phyloP scores from a whole-genome alignment of 2,113 vertebrate genomes.

The Poeciliopsis occidentalis region DNA sequence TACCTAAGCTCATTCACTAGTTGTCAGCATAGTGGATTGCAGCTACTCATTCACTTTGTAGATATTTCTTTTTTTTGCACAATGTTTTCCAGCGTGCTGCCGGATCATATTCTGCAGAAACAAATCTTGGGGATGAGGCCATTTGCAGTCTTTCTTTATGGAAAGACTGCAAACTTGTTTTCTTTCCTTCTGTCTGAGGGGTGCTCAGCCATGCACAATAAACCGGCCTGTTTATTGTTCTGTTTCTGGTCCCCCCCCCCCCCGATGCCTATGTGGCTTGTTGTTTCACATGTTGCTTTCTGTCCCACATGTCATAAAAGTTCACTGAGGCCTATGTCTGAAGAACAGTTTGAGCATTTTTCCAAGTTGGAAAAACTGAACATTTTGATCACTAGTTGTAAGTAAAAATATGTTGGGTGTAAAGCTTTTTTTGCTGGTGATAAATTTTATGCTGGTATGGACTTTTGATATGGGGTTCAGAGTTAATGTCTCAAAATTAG shows the following conservation, averaged over 20 bases:
- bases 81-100: not conserved
- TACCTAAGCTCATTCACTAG: constrained; percentile 34
- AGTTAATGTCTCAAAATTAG: not conserved
- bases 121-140: not conserved
- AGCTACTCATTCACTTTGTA: constrained; percentile 19
- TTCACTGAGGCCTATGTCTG: constrained; percentile 57
- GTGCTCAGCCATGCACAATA: constrained; percentile 61
- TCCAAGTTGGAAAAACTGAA: not conserved
- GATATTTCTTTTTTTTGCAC: constrained; percentile 8
- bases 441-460: not conserved
- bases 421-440: not conserved
- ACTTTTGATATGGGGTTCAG: not conserved
- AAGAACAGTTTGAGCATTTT: constrained; percentile 24
- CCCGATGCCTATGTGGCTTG: constrained; percentile 53
- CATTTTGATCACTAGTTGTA: not conserved
- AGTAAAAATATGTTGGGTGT: not conserved
- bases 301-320: constrained; percentile 41
- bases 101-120: constrained; percentile 17
- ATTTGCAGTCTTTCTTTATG: constrained; percentile 29
- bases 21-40: constrained; percentile 48
- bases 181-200: constrained; percentile 46
- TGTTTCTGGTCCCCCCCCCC: constrained; percentile 41
- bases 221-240: constrained; percentile 73
- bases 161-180: constrained; percentile 35
- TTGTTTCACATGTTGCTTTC: constrained; percentile 64